Evolutionary conservation across 2,888 invertebrate species (phyloP).

Genomic region (Tetragonula carbonaria): DNA sequence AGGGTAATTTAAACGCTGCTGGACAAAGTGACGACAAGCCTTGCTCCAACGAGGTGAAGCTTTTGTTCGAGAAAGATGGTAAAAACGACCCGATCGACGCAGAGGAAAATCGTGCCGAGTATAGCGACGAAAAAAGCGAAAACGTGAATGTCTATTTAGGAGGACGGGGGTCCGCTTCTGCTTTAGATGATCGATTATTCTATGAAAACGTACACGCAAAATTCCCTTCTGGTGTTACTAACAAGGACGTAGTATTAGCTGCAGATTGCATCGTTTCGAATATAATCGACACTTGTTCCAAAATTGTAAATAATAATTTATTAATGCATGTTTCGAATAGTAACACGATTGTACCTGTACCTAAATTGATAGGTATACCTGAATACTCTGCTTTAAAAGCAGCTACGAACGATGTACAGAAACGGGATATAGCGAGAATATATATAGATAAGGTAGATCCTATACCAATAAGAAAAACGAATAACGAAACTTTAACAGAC

Average conservation of each 20-base stretch:
- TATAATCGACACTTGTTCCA: constrained; percentile 54
- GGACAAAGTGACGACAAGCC: constrained; percentile 43
- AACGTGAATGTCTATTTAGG: constrained; percentile 28
- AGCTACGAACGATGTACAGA: constrained; percentile 54
- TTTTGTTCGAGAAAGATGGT: constrained; percentile 21
- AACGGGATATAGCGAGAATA: constrained; percentile 30
- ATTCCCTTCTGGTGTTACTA: constrained; percentile 56
- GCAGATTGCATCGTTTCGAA: constrained; percentile 46
- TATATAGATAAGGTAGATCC: constrained; percentile 48
- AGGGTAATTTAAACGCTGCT: constrained; percentile 45
- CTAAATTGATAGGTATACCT: constrained; percentile 73
- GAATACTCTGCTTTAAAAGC: constrained; percentile 73
- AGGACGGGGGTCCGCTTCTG: constrained; percentile 46
- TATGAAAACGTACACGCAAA: constrained; percentile 72
- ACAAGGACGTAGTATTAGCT: constrained; percentile 64
- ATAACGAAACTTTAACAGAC: constrained; percentile 78
- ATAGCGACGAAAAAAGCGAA: constrained; percentile 11
- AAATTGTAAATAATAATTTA: constrained; percentile 63
- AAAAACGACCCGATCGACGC: constrained; percentile 3
- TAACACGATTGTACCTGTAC: constrained; percentile 68
- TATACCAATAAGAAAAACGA: constrained; percentile 63
- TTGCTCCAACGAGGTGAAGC: constrained; percentile 39
- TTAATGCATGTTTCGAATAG: constrained; percentile 55
- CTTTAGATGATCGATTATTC: constrained; percentile 70
- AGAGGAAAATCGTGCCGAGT: constrained; percentile 3